Evolutionary conservation across 2,888 invertebrate species (phyloP), one percentile per base, ranked within the genome.

Genomic region (Ormia ochracea): DNA sequence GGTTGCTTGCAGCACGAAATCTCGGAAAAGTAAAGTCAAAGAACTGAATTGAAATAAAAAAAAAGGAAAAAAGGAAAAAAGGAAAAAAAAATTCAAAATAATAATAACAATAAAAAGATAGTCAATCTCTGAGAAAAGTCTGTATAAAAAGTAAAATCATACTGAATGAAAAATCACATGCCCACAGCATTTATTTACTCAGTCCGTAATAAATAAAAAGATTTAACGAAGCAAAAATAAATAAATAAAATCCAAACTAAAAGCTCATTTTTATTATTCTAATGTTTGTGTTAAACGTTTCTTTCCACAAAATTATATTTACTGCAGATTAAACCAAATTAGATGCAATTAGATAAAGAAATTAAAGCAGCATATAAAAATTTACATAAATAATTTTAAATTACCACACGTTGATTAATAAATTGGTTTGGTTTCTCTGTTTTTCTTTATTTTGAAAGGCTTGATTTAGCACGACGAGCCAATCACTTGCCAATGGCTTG

Each of bases 81-180:
- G 21, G 14, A 43, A 56, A 12, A 36, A n/a, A n/a, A n/a, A n/a
- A n/a, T n/a, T n/a, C n/a, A n/a, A n/a, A n/a, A n/a, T n/a, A n/a
- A 56, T 31, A 56, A 43, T 54, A 68, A 68, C 12, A 43, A 52
- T 73, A 31, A 45, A 78, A 79, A 59, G 79, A 79, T 69, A 69
- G 65, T 58, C 69, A 70, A 79, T 75, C 74, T 65, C n/a, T 52
- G 17, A n/a, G 56, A 48, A 65, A 75, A 68, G n/a, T 52, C 10
- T 56, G 33, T 36, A 74, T 31, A 17, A 26, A 28, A 12, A 33
- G 19, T 23, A 50, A 48, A 61, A 28, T 70, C 21, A n/a, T 5
- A n/a, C 28, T 76, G 70, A 76, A 80, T 76, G 76, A 80, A 72
- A 80, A 80, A 76, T 74, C 78, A 79, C 65, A 65, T 79, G 78